Evolutionary conservation across 2,113 vertebrate genomes (phyloP), one percentile per base, ranked within the genome.

Genomic region (Petaurus breviceps): DNA sequence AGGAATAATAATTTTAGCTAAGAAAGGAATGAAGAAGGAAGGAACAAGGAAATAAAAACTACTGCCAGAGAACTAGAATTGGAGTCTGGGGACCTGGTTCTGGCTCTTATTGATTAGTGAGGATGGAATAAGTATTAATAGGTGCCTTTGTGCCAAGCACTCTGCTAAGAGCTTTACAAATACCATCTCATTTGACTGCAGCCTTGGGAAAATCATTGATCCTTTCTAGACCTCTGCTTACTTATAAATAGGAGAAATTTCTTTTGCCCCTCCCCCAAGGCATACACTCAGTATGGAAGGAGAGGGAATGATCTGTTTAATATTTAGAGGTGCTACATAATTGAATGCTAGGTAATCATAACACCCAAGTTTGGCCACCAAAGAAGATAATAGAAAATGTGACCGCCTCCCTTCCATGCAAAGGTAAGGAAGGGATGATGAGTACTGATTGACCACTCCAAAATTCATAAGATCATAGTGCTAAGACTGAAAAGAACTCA

Each of bases 21-120:
- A 84, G 90, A 52, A 89, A 91, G 92, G 68, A 93, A 94, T 55
- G 96, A 95, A 84, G 51, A 95, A 49, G 90, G n/a, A 50, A 68
- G 14, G 26, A 91, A 89, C 31, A n/a, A 77, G 37, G 61, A 77
- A 77, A 77, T 37, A 37, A 77, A 77, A 77, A 77, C 37, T 53
- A 92, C 31, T 92, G 93, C 54, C 91, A 55, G 53, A 94, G 89
- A 96, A 89, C 0, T 91, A 49, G 51, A 94, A 28, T 77, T 16
- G 37, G 26, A 93, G 84, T 68, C 92, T 61, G 25, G 57, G 95
- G 93, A 90, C 49, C 55, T 0, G 31, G 77, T 53, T 77, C 46
- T 52, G 43, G n/a, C 89, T 92, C 77, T 77, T 16, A n/a, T n/a
- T 77, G 61, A 77, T 77, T 19, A 77, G 31, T 16, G 37, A 77